These are phyloP conservation scores for Anagrus nilaparvatae DNA, from an alignment of 1,140 invertebrate species.

Conservation along the genomic window DNA sequence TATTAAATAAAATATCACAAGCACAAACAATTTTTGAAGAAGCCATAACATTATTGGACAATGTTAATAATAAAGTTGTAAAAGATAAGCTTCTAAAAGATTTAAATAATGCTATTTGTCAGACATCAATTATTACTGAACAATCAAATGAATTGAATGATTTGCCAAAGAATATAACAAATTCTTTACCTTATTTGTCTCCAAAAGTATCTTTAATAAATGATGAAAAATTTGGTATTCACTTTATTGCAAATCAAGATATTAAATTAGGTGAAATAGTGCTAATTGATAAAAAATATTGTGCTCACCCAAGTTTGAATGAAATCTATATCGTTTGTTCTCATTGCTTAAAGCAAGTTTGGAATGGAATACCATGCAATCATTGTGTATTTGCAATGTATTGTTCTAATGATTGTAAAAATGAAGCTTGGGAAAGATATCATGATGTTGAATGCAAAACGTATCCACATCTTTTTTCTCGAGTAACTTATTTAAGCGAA, in stretches of 20 bases:
- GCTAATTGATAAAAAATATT: conserved; percentile 65
- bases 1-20: background rate
- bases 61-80: background rate
- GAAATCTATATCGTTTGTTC: conserved; percentile 56
- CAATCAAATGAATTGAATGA: too few relatives aligned
- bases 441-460: conserved; percentile 62
- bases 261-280: conserved; percentile 63
- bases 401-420: conserved; percentile 57
- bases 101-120: too few relatives aligned
- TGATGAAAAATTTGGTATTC: conserved; percentile 45
- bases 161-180: too few relatives aligned
- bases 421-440: conserved; percentile 48
- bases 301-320: conserved; percentile 50
- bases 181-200: too few relatives aligned
- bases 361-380: conserved; percentile 51
- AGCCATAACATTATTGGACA: background rate
- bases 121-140: too few relatives aligned
- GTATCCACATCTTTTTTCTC: too few relatives aligned
- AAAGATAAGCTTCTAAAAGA: background rate
- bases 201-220: too few relatives aligned
- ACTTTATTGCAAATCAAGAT: conserved; percentile 50
- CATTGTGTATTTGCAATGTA: conserved; percentile 53
- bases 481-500: too few relatives aligned
- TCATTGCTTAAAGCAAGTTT: conserved; percentile 55
- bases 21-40: background rate